Percentiles rank a stretch among this genome's conserved stretches.
phyloP scores from a whole-genome alignment of 92 coral and sea anemone species.

The Heliopora coerulea region DNA sequence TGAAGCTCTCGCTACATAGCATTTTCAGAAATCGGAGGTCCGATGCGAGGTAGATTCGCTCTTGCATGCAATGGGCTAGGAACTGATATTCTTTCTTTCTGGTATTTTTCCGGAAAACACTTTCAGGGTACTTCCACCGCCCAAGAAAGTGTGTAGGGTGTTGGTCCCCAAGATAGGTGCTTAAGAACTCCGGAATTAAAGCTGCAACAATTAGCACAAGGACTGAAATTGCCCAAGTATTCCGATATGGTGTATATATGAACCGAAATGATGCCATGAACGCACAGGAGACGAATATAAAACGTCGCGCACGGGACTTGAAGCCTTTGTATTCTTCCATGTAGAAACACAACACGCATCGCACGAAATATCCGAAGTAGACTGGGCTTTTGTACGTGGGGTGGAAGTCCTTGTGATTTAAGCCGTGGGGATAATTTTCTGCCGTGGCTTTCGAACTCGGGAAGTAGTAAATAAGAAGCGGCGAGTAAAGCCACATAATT shows the following conservation, averaged over 20 bases:
- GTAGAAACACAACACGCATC: constrained; percentile 48
- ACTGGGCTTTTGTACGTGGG: constrained; percentile 52
- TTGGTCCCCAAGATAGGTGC: constrained; percentile 28
- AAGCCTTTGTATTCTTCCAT: constrained; percentile 11
- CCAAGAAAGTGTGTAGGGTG: constrained; percentile 46
- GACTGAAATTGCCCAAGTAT: not conserved
- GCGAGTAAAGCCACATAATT: constrained; percentile 43
- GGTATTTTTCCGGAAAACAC: constrained; percentile 34
- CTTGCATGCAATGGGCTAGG: constrained; percentile 47
- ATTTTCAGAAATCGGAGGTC: constrained; percentile 41
- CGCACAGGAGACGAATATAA: constrained; percentile 17
- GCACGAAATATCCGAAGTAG: constrained; percentile 37
- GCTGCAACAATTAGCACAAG: not conserved
- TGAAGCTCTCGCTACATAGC: constrained; percentile 32
- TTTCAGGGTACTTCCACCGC: constrained; percentile 47
- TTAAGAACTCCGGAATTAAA: constrained; percentile 42
- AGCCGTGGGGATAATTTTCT: constrained; percentile 29
- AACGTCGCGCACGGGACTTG: constrained; percentile 47
- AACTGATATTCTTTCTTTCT: constrained; percentile 48
- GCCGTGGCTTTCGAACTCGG: constrained; percentile 47
- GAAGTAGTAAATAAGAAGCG: constrained; percentile 48
- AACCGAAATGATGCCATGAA: constrained; percentile 38
- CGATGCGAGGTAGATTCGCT: constrained; percentile 41
- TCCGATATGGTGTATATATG: constrained; percentile 11
- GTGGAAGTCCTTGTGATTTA: constrained; percentile 25